phyloP scores from a whole-genome alignment of 2,888 invertebrate species.

The Ceratothoa steindachneri region DNA sequence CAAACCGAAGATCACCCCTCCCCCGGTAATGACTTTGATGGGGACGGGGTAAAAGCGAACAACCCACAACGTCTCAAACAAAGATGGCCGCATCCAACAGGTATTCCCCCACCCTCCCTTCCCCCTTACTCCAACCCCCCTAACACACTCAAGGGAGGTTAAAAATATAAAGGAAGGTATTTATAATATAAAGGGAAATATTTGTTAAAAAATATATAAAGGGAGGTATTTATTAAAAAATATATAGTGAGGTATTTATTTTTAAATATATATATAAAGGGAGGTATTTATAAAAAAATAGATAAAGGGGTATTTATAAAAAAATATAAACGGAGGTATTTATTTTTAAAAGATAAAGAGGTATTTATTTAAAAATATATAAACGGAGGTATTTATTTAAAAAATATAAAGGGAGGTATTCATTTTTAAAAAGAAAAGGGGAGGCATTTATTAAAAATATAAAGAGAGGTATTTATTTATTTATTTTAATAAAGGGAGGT shows the following conservation, averaged over 20 bases:
- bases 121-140: background rate
- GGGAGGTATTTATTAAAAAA: too few relatives aligned
- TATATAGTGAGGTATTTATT: background rate
- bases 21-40: too few relatives aligned
- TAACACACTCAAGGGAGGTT: background rate
- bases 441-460: too few relatives aligned
- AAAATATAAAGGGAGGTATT: background rate
- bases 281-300: background rate
- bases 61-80: too few relatives aligned
- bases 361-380: background rate
- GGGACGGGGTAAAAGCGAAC: too few relatives aligned
- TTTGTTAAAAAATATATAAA: background rate
- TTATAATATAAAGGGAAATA: background rate
- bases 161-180: background rate
- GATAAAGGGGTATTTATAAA: background rate
- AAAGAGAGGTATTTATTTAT: conserved; percentile 18
- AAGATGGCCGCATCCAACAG: too few relatives aligned
- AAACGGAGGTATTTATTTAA: background rate
- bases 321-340: background rate
- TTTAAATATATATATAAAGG: background rate
- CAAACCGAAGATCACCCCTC: too few relatives aligned
- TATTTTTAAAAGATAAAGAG: background rate
- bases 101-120: conserved; percentile 1
- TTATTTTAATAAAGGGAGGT: background rate
- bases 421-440: too few relatives aligned